phyloP scores from a whole-genome alignment of 1,140 invertebrate species.

The Battus philenor region DNA sequence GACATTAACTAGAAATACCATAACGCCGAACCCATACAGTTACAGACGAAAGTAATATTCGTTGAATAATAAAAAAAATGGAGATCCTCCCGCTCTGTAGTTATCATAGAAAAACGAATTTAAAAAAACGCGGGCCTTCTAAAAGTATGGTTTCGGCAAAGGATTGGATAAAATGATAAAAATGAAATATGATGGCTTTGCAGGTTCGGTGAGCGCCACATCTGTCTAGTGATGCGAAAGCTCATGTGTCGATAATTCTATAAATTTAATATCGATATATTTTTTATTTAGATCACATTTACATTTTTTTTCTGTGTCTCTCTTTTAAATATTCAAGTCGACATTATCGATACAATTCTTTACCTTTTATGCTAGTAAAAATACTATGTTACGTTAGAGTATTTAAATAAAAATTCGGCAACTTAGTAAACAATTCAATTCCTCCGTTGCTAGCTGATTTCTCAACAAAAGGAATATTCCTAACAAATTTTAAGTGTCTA shows the following conservation, averaged over 20 bases:
- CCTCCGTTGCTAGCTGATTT: too few species aligned
- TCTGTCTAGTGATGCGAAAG: slow-evolving; percentile 22
- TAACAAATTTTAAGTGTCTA: too few species aligned
- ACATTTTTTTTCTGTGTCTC: too few species aligned
- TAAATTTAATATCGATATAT: too few species aligned
- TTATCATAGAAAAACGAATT: slow-evolving; percentile 66
- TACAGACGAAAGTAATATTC: slow-evolving; percentile 55
- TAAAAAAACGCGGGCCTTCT: slow-evolving; percentile 50
- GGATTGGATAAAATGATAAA: slow-evolving; percentile 67
- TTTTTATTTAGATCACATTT: too few species aligned
- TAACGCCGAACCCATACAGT: slow-evolving; percentile 39
- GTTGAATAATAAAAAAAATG: slow-evolving; percentile 48
- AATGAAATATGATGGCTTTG: slow-evolving; percentile 59
- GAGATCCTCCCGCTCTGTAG: slow-evolving; percentile 27
- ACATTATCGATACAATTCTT: too few species aligned
- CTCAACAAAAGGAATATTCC: too few species aligned
- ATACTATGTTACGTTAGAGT: too few species aligned
- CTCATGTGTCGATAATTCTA: slow-evolving; percentile 18
- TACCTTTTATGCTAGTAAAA: too few species aligned
- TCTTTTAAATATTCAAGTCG: too few species aligned
- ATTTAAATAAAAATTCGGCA: too few species aligned
- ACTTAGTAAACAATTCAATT: too few species aligned
- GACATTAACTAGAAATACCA: slow-evolving; percentile 14
- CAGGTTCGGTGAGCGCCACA: slow-evolving; percentile 27
- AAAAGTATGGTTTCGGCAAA: slow-evolving; percentile 70